Evolutionary conservation across 2,113 vertebrate species (phyloP), one percentile per base, ranked within the genome.

Genomic region (Salvelinus sp.): DNA sequence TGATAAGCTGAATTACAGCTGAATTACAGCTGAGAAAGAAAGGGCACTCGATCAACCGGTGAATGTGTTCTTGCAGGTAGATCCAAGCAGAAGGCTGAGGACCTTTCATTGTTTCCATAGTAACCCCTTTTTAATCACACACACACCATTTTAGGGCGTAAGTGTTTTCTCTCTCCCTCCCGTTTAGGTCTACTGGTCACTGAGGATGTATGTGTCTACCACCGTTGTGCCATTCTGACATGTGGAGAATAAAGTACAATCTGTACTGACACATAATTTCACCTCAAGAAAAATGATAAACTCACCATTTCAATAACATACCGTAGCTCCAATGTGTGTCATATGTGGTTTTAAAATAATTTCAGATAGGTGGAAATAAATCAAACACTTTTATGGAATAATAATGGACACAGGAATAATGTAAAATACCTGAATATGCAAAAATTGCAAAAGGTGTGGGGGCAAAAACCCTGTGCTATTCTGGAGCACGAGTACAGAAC

Each of bases 91-190:
- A 76, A n/a, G 28, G 82, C 76, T 77, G 70, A 70, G 80, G 76
- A 85, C 86, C 87, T 83, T 84, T 74, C 79, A 83, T 83, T 80
- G 92, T 94, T 94, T 91, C 93, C 91, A 93, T 93, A 90, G 91
- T 91, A 93, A 93, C 93, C 38, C 47, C 74, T 84, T 90, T 90
- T 91, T 54, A 81, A 78, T 33, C 30, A 33, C 9, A 44, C 77
- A 63, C 68, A 65, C 12, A 78, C 76, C 65, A 77, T 83, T 80
- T 84, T 87, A 89, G 82, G 78, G 86, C 77, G 33, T 77, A 85
- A 89, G 87, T 85, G 82, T 85, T 86, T 72, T 80, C 69, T 79
- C 66, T 79, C 66, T 48, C 58, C 22, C 81, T 86, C 77, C 82
- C 83, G 79, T 83, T 85, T 82, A 77, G 74, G 85, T 86, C 72